A percentile compares a stretch with the other conserved stretches of the same genome.
These are phyloP conservation scores for Elephantulus edwardii DNA, from an alignment of 2,113 vertebrate species.

Conservation along the genomic window DNA sequence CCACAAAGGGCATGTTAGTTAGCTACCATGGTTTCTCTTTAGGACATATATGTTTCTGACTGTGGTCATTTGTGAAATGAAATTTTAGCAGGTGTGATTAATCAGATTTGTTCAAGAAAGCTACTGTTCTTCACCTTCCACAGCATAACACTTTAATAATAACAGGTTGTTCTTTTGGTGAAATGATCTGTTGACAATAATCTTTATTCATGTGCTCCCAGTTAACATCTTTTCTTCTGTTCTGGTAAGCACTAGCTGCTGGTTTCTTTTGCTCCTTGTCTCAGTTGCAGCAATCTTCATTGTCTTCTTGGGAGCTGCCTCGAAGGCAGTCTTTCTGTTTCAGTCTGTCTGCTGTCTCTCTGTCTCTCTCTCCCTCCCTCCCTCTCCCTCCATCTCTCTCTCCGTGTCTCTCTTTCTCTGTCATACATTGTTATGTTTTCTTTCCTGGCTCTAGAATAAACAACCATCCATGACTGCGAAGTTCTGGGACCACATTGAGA, in stretches of 20 bases:
- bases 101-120: conserved; percentile 38
- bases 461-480: not conserved
- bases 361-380: not conserved
- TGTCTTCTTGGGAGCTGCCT: not conserved
- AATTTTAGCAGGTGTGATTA: conserved; percentile 41
- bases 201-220: not conserved
- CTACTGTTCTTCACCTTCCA: conserved; percentile 47
- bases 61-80: conserved; percentile 49
- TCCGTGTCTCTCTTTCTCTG: not conserved
- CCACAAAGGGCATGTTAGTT: conserved; percentile 54
- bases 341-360: not conserved
- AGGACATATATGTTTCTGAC: conserved; percentile 45
- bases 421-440: not conserved
- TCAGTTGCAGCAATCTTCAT: not conserved
- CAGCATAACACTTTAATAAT: conserved; percentile 4
- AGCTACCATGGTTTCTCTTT: conserved; percentile 52
- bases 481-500: not conserved
- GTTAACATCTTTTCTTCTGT: conserved; percentile 18
- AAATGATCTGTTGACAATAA: conserved; percentile 19
- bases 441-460: not conserved
- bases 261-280: not conserved
- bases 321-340: no score
- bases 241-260: not conserved
- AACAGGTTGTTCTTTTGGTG: conserved; percentile 37
- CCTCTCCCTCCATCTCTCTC: not conserved